phyloP scores from a whole-genome alignment of 1,140 invertebrate genomes.

The Lasioglossum albipes region DNA sequence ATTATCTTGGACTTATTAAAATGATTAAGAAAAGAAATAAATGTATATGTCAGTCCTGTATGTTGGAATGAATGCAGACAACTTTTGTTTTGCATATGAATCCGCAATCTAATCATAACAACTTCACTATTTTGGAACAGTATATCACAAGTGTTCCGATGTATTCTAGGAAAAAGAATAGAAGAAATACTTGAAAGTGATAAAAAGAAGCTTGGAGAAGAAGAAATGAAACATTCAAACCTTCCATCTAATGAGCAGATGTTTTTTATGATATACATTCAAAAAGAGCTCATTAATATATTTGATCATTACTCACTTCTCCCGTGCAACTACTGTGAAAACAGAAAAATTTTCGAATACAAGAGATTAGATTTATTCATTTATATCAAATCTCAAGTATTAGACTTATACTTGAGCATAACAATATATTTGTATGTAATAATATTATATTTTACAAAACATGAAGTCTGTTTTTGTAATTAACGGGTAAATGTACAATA shows the following conservation, averaged over 20 bases:
- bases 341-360: background rate
- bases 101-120: too few relatives aligned
- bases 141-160: conserved; percentile 5
- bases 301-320: too few relatives aligned
- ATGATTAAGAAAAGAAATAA: too few relatives aligned
- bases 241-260: background rate
- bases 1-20: too few relatives aligned
- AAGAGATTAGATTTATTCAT: background rate
- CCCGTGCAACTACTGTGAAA: background rate
- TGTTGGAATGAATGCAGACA: too few relatives aligned
- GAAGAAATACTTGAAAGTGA: conserved; percentile 14
- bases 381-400: background rate
- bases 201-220: background rate
- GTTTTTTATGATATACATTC: background rate
- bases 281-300: too few relatives aligned
- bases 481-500: background rate
- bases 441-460: background rate
- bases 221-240: background rate
- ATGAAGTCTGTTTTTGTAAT: conserved; percentile 11
- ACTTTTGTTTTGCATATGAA: too few relatives aligned
- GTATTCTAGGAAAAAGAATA: conserved; percentile 34
- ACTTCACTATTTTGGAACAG: background rate
- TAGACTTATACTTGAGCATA: background rate
- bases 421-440: background rate
- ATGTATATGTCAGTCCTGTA: too few relatives aligned